These are phyloP conservation scores for Bombus turneri DNA, from an alignment of 1,140 invertebrate species.

Conservation along the genomic window DNA sequence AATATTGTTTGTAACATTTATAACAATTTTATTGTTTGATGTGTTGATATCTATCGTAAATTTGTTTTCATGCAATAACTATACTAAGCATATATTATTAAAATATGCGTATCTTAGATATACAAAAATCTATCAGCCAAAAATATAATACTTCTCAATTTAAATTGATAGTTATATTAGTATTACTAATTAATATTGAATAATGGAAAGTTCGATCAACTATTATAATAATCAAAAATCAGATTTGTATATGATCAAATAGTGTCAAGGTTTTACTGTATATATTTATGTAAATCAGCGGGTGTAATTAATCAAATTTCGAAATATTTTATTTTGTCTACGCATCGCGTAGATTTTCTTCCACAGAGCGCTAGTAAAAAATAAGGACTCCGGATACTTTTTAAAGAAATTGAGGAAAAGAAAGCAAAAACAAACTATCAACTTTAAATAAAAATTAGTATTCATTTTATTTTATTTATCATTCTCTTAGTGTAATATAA, in stretches of 20 bases:
- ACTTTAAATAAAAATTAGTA: neutral
- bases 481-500: neutral
- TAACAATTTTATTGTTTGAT: neutral
- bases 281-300: constrained; percentile 50
- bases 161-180: neutral
- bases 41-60: neutral
- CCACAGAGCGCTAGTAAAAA: constrained; percentile 62
- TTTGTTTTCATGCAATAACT: neutral
- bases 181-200: constrained; percentile 8
- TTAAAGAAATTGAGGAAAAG: constrained; percentile 1
- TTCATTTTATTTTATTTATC: constrained; percentile 18
- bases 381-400: constrained; percentile 38
- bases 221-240: constrained; percentile 38
- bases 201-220: constrained; percentile 41
- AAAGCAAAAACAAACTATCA: neutral
- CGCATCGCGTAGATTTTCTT: constrained; percentile 65
- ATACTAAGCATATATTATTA: neutral
- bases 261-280: constrained; percentile 47
- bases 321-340: constrained; percentile 58
- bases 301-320: constrained; percentile 67
- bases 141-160: neutral
- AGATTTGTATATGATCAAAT: constrained; percentile 13
- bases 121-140: neutral
- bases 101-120: neutral
- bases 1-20: neutral